A percentile compares a stretch with the other conserved stretches of the same genome.
Conservation (phyloP, 2,888 invertebrate species). For the Hyppa rectilinea region DNA sequence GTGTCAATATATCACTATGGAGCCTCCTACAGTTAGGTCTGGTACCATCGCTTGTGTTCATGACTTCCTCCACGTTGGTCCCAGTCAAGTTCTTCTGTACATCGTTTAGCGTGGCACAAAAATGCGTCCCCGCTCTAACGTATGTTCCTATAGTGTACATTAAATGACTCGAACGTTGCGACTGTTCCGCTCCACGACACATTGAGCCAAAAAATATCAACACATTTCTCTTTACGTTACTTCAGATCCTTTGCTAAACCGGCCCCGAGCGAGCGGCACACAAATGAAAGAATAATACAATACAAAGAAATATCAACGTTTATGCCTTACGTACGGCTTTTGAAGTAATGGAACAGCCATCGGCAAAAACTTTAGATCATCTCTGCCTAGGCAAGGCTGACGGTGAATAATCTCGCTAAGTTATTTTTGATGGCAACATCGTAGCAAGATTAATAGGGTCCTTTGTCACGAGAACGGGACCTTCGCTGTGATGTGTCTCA, state of each 20-base stretch:
- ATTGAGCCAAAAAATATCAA: slow-evolving; percentile 43
- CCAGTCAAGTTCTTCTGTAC: slow-evolving; percentile 15
- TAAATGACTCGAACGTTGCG: slow-evolving; percentile 60
- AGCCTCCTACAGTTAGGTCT: not conserved
- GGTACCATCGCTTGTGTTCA: no score
- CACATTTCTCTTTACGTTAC: slow-evolving; percentile 45
- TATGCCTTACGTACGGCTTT: slow-evolving; percentile 7
- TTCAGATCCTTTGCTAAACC: slow-evolving; percentile 31
- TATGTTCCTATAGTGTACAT: slow-evolving; percentile 55
- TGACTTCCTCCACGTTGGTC: no score
- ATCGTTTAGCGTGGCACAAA: not conserved
- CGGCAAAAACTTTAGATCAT: slow-evolving; percentile 32
- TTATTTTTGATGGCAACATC: slow-evolving; percentile 64
- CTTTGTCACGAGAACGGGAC: slow-evolving; percentile 62
- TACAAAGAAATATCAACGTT: slow-evolving; percentile 16
- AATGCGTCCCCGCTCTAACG: slow-evolving; percentile 39
- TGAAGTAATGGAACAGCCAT: slow-evolving; percentile 25
- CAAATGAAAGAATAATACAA: slow-evolving; percentile 30
- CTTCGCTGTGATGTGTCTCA: slow-evolving; percentile 66
- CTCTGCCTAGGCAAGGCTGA: slow-evolving; percentile 19
- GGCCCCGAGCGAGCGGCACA: slow-evolving; percentile 16
- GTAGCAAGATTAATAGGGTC: slow-evolving; percentile 67
- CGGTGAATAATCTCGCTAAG: slow-evolving; percentile 57
- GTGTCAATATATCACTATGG: not conserved
- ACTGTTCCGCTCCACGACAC: slow-evolving; percentile 42